These are phyloP conservation scores for Otus sunia DNA, from an alignment of 2,113 vertebrate species.

Conservation along the genomic window DNA sequence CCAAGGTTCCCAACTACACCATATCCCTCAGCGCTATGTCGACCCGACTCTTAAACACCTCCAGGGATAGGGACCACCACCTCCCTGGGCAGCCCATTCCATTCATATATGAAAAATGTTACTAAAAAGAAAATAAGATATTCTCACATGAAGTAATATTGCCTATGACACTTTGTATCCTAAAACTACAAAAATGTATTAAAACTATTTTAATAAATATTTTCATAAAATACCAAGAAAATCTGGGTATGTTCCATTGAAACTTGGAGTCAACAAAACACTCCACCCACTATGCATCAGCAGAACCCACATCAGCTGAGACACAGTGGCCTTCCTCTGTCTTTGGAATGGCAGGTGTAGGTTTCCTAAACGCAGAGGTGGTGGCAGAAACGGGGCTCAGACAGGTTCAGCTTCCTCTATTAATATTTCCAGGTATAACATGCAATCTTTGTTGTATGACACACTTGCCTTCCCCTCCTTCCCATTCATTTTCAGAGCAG, in stretches of 20 bases:
- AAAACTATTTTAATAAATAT: neutral
- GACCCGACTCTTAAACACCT: no score
- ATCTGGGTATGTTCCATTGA: neutral
- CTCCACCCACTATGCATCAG: neutral
- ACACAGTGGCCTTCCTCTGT: no score
- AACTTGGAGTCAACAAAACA: neutral
- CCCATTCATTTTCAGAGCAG: neutral
- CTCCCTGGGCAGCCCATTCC: neutral
- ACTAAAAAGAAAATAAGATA: neutral
- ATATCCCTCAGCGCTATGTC: no score
- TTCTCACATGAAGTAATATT: neutral
- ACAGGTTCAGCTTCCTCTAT: neutral
- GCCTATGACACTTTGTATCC: neutral
- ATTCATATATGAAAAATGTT: neutral
- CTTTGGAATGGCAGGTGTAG: neutral
- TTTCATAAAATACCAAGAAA: neutral
- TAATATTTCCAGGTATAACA: neutral
- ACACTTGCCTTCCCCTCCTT: neutral
- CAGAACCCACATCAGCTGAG: neutral
- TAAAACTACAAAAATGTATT: neutral
- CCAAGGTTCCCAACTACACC: no score
- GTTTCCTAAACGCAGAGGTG: neutral
- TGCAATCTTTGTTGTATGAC: neutral
- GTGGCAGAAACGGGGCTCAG: neutral
- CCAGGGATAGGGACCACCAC: no score